Conservation (phyloP, 2,888 invertebrate genomes). For the Xylocampa areola region DNA sequence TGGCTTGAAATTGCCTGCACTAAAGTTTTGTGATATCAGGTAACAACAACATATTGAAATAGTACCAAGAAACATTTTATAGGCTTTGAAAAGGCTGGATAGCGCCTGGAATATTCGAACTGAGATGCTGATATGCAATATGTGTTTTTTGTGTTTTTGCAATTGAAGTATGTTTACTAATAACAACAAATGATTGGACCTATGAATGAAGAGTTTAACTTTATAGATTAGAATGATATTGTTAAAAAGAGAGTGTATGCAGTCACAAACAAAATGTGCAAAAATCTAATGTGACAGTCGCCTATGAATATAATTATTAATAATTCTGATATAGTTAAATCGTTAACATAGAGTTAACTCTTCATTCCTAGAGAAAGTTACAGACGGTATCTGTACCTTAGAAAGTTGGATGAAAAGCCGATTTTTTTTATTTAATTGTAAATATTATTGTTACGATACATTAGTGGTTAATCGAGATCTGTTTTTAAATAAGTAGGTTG, state of each 20-base stretch:
- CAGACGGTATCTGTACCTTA: constrained; percentile 42
- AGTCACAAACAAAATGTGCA: too few species aligned
- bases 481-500: constrained; percentile 77
- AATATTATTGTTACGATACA: constrained; percentile 77
- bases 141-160: constrained; percentile 57
- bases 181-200: constrained; percentile 40
- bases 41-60: not conserved
- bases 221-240: constrained; percentile 23
- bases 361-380: constrained; percentile 36
- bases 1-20: too few species aligned
- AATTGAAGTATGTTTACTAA: constrained; percentile 56
- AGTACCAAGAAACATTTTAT: constrained; percentile 9
- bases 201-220: constrained; percentile 34
- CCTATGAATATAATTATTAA: too few species aligned
- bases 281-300: too few species aligned
- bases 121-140: constrained; percentile 51
- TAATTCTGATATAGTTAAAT: constrained; percentile 5
- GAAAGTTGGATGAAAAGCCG: constrained; percentile 55
- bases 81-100: constrained; percentile 50
- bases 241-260: not conserved
- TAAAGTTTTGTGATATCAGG: not conserved
- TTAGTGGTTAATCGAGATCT: constrained; percentile 83
- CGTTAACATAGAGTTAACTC: constrained; percentile 31
- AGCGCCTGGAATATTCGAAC: constrained; percentile 43
- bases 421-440: constrained; percentile 74